These are phyloP conservation scores for Cyclophora punctaria DNA, from an alignment of 2,888 invertebrate species.

Conservation along the genomic window DNA sequence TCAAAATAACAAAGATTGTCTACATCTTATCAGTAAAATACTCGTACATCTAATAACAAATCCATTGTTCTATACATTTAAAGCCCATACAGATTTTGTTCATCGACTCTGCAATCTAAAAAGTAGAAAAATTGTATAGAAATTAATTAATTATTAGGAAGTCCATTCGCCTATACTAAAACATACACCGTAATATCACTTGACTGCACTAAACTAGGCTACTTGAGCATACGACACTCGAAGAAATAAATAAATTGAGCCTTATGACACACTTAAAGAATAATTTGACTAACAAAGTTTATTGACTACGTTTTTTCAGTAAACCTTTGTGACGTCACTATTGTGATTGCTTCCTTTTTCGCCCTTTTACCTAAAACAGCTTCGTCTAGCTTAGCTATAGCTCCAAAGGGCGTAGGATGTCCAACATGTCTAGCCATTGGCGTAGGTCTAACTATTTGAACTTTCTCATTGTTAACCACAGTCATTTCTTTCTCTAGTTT, in stretches of 20 bases:
- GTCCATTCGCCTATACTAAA: constrained; percentile 51
- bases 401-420: constrained; percentile 43
- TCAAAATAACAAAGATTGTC: no score
- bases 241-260: constrained; percentile 20
- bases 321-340: constrained; percentile 34
- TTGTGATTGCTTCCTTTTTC: constrained; percentile 40
- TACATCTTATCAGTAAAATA: no score
- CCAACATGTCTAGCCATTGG: constrained; percentile 45
- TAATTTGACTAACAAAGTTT: constrained; percentile 53
- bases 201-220: constrained; percentile 60
- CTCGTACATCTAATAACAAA: no score
- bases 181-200: constrained; percentile 75
- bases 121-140: no score
- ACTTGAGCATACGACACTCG: constrained; percentile 46
- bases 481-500: constrained; percentile 44
- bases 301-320: constrained; percentile 44
- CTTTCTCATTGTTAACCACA: constrained; percentile 53
- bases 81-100: no score
- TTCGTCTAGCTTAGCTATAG: constrained; percentile 55
- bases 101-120: no score
- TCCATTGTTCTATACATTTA: no score
- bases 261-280: constrained; percentile 49
- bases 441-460: constrained; percentile 58
- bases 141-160: constrained; percentile 35
- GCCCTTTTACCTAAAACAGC: constrained; percentile 53